Conservation (phyloP, 2,113 vertebrate genomes). For the Phycodurus eques region DNA sequence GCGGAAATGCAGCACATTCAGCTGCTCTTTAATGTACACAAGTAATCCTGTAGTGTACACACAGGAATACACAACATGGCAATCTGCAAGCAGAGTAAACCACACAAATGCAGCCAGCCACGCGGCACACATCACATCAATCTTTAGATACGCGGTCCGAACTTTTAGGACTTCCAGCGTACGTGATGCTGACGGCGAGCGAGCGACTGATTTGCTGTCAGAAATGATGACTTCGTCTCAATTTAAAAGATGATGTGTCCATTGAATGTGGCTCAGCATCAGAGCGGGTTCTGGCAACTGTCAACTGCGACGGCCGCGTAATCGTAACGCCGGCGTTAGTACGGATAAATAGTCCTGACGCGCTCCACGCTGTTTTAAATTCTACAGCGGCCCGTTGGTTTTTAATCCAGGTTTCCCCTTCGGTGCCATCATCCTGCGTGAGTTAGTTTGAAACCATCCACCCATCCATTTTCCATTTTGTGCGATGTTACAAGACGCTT, state of each 20-base stretch:
- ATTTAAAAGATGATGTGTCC: background rate
- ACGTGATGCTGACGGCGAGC: too few relatives aligned
- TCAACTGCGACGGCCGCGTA: background rate
- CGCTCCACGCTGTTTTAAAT: too few relatives aligned
- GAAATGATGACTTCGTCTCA: background rate
- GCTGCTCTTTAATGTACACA: slow-evolving; percentile 21
- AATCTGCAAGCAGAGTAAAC: slow-evolving; percentile 19
- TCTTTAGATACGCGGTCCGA: slow-evolving; percentile 41
- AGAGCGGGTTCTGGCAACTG: background rate
- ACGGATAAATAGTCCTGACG: background rate
- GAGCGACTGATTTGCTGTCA: background rate
- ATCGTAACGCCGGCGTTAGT: too few relatives aligned
- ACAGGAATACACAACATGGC: slow-evolving; percentile 18
- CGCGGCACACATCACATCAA: slow-evolving; percentile 44
- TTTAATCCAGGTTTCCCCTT: too few relatives aligned
- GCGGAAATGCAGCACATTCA: background rate
- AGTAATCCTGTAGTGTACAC: background rate
- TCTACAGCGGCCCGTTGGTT: background rate
- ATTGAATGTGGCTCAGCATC: too few relatives aligned
- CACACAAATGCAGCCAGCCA: slow-evolving; percentile 13
- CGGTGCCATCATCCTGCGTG: too few relatives aligned
- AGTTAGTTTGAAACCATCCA: too few relatives aligned
- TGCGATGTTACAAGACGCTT: too few relatives aligned
- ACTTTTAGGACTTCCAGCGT: slow-evolving; percentile 21
- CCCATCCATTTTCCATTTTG: too few relatives aligned